Evolutionary conservation across 2,113 vertebrate species (phyloP), one percentile per base, ranked within the genome.

Genomic region (Onychorhynchus coronatus): DNA sequence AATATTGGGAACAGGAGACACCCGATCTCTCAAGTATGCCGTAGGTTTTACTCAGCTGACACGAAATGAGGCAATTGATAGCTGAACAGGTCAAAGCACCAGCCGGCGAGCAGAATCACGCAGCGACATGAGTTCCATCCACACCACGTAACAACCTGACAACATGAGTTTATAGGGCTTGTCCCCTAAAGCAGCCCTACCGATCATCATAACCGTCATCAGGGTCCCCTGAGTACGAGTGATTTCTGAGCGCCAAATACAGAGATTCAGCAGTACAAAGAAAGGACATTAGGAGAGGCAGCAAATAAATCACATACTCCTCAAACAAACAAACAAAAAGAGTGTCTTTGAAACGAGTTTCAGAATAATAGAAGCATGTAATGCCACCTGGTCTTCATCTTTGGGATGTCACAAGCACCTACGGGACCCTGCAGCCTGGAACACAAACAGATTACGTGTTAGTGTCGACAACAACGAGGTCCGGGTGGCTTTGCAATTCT

Each of bases 151-250:
- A 78, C 27, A 52, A 12, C 17, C 1, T 12, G 41, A 16, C 50
- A 11, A 37, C 56, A 0, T 15, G 30, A 39, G 21, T 11, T 53
- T 12, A 10, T 2, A 30, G 18, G 63, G 23, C 9, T 55, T 15
- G 30, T n/a, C 12, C 42, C 39, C 5, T 5, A 39, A 33, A 35
- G 46, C 24, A 8, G 27, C 14, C 63, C n/a, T 23, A 4, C 9
- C 0, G 4, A 10, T 3, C 41, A 3, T 5, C 42, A 17, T 6
- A 17, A 3, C 22, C n/a, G 6, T 2, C 42, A 47, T n/a, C 52
- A 65, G 33, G 39, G 49, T 55, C 9, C 17, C 5, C 23, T 2
- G 11, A 31, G 15, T 9, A 33, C 5, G 5, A 35, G 6, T 1
- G 17, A 25, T 18, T 72, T 44, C 39, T 22, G 3, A 89, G n/a